A percentile compares a stretch with the other conserved stretches of the same genome.
phyloP scores from a whole-genome alignment of 2,113 vertebrate species.

The Cynopterus brachyotis region DNA sequence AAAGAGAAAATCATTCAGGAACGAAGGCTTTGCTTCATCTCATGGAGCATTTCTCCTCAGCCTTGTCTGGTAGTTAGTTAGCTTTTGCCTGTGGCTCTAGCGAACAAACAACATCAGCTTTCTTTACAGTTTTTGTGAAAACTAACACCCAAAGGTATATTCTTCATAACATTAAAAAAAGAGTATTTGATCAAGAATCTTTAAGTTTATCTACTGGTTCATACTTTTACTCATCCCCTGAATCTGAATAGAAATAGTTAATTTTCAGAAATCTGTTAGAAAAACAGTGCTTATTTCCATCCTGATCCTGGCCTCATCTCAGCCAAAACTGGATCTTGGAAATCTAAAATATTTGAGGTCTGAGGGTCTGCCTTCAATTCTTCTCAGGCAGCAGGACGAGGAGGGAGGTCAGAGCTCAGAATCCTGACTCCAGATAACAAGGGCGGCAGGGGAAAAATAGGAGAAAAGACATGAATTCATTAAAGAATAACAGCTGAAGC shows the following conservation, averaged over 20 bases:
- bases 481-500: not conserved
- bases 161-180: not conserved
- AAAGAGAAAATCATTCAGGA: not conserved
- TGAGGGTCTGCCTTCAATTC: not conserved
- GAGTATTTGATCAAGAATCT: not conserved
- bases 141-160: not conserved
- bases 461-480: constrained; percentile 54
- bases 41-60: not conserved
- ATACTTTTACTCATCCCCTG: not conserved
- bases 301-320: not conserved
- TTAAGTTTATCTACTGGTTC: not conserved
- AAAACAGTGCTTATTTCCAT: not conserved
- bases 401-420: constrained; percentile 56
- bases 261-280: not conserved
- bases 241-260: not conserved
- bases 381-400: not conserved
- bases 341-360: constrained; percentile 34
- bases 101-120: not conserved
- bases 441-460: not conserved
- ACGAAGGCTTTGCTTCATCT: not conserved
- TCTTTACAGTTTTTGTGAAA: not conserved
- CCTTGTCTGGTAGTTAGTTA: not conserved
- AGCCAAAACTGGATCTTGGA: not conserved
- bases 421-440: constrained; percentile 29
- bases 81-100: not conserved